phyloP scores from a whole-genome alignment of 2,888 invertebrate species.

The Perithous albicinctus region DNA sequence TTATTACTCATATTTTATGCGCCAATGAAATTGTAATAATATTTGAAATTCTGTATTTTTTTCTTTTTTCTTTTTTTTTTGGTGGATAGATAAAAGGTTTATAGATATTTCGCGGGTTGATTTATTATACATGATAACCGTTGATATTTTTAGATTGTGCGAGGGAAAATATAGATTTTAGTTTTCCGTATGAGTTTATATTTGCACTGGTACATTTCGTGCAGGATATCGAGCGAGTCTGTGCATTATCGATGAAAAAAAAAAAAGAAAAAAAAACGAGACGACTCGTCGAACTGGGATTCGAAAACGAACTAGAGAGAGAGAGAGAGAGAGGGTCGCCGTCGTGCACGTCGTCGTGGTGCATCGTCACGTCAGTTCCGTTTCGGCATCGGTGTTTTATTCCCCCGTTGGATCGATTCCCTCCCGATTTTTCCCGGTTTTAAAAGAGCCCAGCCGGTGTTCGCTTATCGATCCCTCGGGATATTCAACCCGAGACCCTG shows the following conservation, averaged over 20 bases:
- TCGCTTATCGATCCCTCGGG: conserved; percentile 15
- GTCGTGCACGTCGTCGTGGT: neutral
- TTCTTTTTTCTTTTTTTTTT: no score
- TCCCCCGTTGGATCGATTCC: neutral
- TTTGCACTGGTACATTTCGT: neutral
- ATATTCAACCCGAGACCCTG: conserved; percentile 3
- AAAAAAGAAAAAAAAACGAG: no score
- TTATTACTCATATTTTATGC: no score
- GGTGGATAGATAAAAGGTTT: no score
- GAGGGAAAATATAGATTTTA: neutral
- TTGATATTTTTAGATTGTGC: neutral
- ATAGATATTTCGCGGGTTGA: no score
- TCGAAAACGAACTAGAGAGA: no score
- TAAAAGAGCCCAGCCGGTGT: neutral
- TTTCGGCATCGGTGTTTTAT: neutral
- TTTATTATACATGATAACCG: neutral
- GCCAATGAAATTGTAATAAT: no score
- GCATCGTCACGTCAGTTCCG: conserved; percentile 10
- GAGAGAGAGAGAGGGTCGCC: neutral
- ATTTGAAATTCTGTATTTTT: no score
- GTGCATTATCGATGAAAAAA: conserved; percentile 7
- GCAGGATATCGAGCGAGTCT: conserved; percentile 1
- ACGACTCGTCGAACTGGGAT: neutral
- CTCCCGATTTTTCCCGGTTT: neutral
- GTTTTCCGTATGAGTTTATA: neutral